Conservation (phyloP, 2,113 vertebrate genomes). For the Dromaius novaehollandiae region DNA sequence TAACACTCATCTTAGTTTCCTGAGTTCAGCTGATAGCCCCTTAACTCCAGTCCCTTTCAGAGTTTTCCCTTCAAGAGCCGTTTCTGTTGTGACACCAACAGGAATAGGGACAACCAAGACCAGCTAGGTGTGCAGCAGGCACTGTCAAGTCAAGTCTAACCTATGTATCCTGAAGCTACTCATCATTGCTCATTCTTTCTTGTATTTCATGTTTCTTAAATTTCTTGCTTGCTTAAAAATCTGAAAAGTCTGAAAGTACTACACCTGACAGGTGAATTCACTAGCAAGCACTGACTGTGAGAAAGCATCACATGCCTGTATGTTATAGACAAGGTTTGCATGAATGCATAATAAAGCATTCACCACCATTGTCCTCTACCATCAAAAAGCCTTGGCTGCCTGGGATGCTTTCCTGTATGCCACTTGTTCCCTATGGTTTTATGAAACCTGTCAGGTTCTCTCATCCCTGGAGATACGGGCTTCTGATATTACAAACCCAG, state of each 20-base stretch:
- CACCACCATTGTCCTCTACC: rapidly evolving
- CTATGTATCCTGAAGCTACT: not conserved
- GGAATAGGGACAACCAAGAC: not conserved
- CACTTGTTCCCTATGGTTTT: not conserved
- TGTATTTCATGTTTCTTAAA: not conserved
- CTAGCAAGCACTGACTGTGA: not conserved
- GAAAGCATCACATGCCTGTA: not conserved
- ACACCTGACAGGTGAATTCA: not conserved
- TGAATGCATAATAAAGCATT: not conserved
- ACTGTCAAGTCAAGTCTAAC: not conserved
- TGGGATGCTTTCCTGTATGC: not conserved
- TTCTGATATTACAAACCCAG: slow-evolving; percentile 37
- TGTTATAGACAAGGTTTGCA: not conserved
- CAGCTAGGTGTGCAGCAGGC: not conserved
- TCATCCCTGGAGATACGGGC: not conserved
- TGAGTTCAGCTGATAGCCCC: not conserved
- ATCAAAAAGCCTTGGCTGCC: not conserved
- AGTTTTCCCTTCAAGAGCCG: not conserved
- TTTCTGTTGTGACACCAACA: not conserved
- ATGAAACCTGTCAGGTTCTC: not conserved
- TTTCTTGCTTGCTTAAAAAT: not conserved
- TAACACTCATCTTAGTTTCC: not conserved
- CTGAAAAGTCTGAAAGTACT: not conserved
- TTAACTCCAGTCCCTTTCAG: not conserved
- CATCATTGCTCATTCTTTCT: not conserved